Conservation (phyloP, 2,888 invertebrate genomes). For the Acrobasis repandana region DNA sequence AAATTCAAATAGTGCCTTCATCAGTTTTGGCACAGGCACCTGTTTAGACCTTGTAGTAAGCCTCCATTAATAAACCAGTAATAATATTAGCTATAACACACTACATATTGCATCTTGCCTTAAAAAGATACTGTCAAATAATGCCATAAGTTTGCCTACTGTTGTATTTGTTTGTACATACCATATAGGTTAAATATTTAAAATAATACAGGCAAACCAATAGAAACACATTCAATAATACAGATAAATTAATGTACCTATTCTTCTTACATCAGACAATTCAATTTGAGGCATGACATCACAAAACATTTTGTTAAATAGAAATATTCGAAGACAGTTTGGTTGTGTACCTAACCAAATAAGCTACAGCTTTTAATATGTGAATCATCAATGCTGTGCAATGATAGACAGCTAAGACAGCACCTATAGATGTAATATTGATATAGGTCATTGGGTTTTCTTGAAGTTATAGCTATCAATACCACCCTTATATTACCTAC, state of each 20-base stretch:
- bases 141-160: too few species aligned
- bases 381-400: neutral
- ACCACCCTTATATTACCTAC: neutral
- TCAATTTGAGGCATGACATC: neutral
- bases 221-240: neutral
- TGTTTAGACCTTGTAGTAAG: too few species aligned
- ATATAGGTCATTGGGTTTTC: slow-evolving; percentile 13
- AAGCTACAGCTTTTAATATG: neutral
- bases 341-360: neutral
- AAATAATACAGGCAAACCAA: neutral
- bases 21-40: too few species aligned
- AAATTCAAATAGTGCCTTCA: too few species aligned
- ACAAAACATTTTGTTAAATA: neutral
- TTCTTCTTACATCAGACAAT: neutral
- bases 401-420: neutral
- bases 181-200: too few species aligned
- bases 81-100: too few species aligned
- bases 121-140: too few species aligned
- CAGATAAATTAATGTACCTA: neutral
- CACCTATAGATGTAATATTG: slow-evolving; percentile 2
- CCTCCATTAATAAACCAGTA: too few species aligned
- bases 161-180: too few species aligned
- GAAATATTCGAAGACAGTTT: neutral
- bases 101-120: too few species aligned
- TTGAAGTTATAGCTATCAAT: neutral